These are phyloP conservation scores for Lasius fuliginosus DNA, from an alignment of 2,888 invertebrate genomes.

Conservation along the genomic window DNA sequence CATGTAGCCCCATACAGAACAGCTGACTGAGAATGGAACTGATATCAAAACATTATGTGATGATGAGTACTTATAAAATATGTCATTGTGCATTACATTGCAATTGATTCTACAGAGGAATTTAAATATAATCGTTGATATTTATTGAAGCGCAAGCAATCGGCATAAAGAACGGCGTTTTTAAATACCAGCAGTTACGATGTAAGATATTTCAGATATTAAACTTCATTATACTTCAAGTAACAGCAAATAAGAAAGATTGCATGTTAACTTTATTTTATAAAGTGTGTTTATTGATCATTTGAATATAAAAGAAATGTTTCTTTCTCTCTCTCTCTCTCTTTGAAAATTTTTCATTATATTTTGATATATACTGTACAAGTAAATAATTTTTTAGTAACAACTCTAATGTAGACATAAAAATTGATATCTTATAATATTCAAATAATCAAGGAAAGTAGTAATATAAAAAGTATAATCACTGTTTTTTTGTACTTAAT, in stretches of 20 bases:
- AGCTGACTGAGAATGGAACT: neutral
- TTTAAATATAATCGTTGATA: constrained; percentile 1
- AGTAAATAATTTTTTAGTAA: constrained; percentile 6
- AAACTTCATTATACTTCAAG: constrained; percentile 5
- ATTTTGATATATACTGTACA: neutral
- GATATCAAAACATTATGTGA: neutral
- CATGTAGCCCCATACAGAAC: neutral
- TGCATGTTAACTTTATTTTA: neutral
- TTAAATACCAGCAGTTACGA: constrained; percentile 7
- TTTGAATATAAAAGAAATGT: constrained; percentile 8
- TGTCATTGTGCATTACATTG: neutral
- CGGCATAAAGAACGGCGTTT: neutral
- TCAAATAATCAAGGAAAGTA: neutral
- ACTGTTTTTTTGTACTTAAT: constrained; percentile 28
- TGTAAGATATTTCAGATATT: constrained; percentile 5
- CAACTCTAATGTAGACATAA: neutral
- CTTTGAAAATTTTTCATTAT: constrained; percentile 18
- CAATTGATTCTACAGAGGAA: neutral
- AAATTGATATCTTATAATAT: neutral
- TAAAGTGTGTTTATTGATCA: neutral
- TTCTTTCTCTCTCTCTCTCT: neutral
- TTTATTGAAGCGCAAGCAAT: neutral
- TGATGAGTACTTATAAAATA: neutral
- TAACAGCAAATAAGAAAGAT: neutral
- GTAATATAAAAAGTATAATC: constrained; percentile 21